phyloP scores from a whole-genome alignment of 2,113 vertebrate genomes.

The Caretta caretta region DNA sequence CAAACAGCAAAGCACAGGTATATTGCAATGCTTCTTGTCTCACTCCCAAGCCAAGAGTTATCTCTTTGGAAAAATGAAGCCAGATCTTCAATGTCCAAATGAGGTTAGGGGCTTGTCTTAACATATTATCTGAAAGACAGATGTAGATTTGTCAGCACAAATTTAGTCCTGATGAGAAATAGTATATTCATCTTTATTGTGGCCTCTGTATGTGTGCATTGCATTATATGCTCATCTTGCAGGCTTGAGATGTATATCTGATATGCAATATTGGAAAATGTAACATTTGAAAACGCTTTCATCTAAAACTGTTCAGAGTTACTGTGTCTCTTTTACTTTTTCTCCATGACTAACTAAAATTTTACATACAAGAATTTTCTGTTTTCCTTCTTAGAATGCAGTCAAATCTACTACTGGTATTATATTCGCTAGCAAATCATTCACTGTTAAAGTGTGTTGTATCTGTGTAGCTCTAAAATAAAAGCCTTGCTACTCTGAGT shows the following conservation, averaged over 20 bases:
- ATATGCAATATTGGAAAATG: too few relatives aligned
- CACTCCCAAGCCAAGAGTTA: neutral
- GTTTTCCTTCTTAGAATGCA: too few relatives aligned
- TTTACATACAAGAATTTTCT: too few relatives aligned
- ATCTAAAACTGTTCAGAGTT: too few relatives aligned
- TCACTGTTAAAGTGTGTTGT: too few relatives aligned
- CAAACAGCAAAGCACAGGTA: neutral
- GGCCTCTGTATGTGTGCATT: neutral
- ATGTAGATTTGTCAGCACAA: neutral
- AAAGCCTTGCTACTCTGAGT: too few relatives aligned
- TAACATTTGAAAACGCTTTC: too few relatives aligned
- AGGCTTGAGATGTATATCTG: neutral
- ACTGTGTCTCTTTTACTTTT: too few relatives aligned
- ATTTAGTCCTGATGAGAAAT: neutral
- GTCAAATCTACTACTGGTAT: too few relatives aligned
- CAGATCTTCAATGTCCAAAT: neutral
- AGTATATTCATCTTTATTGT: neutral
- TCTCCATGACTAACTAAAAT: too few relatives aligned
- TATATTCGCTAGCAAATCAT: too few relatives aligned
- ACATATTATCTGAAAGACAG: neutral
- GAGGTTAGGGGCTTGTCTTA: neutral
- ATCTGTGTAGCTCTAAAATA: too few relatives aligned
- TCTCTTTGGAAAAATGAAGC: neutral
- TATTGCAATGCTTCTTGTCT: neutral
- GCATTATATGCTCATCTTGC: neutral